A percentile compares a stretch with the other conserved stretches of the same genome.
These are phyloP conservation scores for Trissoscelio sp. DNA, from an alignment of 2,888 invertebrate genomes.

Conservation along the genomic window DNA sequence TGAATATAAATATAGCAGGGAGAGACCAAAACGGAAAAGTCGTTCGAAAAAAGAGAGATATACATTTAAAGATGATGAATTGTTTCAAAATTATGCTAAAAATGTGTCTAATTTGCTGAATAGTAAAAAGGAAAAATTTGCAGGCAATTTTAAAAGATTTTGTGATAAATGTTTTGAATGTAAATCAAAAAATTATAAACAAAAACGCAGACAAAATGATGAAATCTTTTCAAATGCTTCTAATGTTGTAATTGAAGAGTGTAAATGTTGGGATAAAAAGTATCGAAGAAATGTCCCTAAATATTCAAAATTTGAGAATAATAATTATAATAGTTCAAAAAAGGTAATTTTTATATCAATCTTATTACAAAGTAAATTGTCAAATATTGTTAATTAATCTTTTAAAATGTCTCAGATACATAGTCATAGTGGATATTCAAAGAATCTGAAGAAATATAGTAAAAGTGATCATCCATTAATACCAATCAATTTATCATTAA, in stretches of 20 bases:
- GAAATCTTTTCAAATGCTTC: too few species aligned
- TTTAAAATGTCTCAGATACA: too few species aligned
- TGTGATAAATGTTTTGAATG: background rate
- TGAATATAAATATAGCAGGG: constrained; percentile 35
- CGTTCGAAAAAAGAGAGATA: background rate
- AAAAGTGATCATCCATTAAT: background rate
- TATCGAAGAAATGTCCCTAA: background rate
- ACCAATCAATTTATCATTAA: background rate
- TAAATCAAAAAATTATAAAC: background rate
- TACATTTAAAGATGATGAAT: background rate
- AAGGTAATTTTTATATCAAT: too few species aligned
- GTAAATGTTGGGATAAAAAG: background rate
- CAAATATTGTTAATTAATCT: too few species aligned
- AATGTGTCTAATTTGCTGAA: too few species aligned
- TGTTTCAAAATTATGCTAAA: background rate
- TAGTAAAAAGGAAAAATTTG: background rate
- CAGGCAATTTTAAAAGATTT: background rate
- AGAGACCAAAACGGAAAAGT: too few species aligned
- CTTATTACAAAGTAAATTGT: too few species aligned
- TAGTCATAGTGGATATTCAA: background rate
- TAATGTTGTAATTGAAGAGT: background rate
- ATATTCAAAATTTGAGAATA: background rate
- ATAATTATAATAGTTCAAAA: background rate
- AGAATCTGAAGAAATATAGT: background rate
- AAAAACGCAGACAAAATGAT: background rate